Evolutionary conservation across 1,140 invertebrate species (phyloP), one percentile per base, ranked within the genome.

Genomic region (Cylas formicarius): DNA sequence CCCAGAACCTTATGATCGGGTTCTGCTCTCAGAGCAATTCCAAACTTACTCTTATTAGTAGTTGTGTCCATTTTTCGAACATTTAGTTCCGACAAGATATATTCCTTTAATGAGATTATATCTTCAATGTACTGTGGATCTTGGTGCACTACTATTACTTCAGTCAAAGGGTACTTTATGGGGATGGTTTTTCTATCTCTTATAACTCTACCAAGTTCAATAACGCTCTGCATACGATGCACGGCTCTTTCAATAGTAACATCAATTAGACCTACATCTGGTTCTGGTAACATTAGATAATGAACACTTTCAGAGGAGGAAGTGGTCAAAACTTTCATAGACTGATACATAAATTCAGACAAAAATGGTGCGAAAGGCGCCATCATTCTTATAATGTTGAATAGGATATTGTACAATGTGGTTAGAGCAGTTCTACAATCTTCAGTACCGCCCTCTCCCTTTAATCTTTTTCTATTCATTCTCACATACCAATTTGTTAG

Each of bases 291-390:
- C 82, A 91, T 84, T 48, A 91, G 76, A 61, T 86, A 96, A 61
- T 96, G 91, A 1, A 96, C 80, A 58, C 87, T 90, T 17, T 78
- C 78, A 26, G 72, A 64, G 4, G 59, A 43, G 1, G 57, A 38
- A 45, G 54, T 38, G 65, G 68, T 55, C 4, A 80, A 55, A 52
- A 73, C 70, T 23, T 77, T 76, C 43, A 98, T 64, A 36, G 86
- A 86, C 64, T 95, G 89, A 67, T 91, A 99, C 79, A 99, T 95
- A 18, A 84, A 79, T 68, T 99, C 97, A 11, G 92, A 88, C 11
- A 99, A 71, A 67, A 96, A 99, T 1, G 97, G 97, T 3, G 92
- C 96, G 67, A 99, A 97, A 0, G 97, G 92, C 4, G 96, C 87
- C 82, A 97, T 96, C 26, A 96, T 80, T 55, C 85, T 76, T 1